Evolutionary conservation across 2,888 invertebrate genomes (phyloP).

Genomic region (Fragum whitleyi): DNA sequence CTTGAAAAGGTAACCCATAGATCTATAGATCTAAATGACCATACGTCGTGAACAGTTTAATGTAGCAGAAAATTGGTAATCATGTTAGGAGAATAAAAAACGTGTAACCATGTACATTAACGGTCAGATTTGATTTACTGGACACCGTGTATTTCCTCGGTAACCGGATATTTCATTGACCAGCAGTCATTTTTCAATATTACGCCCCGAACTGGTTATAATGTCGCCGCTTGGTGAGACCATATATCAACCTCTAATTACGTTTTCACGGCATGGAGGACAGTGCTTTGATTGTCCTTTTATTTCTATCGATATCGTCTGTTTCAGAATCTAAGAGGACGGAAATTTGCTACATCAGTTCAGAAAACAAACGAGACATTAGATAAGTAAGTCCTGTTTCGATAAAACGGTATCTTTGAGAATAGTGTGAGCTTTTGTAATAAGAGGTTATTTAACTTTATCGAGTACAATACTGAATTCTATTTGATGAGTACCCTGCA

Average conservation of each 20-base stretch:
- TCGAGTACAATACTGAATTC: too few species aligned
- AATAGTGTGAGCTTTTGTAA: too few species aligned
- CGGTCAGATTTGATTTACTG: conserved; percentile 17
- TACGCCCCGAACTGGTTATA: conserved; percentile 6
- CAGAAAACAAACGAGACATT: too few species aligned
- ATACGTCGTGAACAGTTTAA: not conserved
- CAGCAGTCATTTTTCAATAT: conserved; percentile 24
- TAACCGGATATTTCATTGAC: conserved; percentile 20
- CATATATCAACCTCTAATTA: not conserved
- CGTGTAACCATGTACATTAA: not conserved
- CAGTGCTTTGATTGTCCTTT: not conserved
- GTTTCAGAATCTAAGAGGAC: too few species aligned
- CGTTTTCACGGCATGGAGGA: not conserved
- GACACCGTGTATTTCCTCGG: conserved; percentile 1
- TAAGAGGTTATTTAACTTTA: too few species aligned
- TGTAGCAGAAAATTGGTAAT: not conserved
- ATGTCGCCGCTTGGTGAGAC: not conserved
- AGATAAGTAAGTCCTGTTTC: too few species aligned
- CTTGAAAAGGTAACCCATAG: too few species aligned
- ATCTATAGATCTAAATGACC: too few species aligned
- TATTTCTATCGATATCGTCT: too few species aligned
- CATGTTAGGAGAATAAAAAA: not conserved
- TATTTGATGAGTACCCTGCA: too few species aligned
- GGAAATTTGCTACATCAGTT: too few species aligned
- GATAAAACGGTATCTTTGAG: too few species aligned